Evolutionary conservation across 53 echinoderm and acorn worm species (phyloP).

Genomic region (Hippasteria phrygiana): DNA sequence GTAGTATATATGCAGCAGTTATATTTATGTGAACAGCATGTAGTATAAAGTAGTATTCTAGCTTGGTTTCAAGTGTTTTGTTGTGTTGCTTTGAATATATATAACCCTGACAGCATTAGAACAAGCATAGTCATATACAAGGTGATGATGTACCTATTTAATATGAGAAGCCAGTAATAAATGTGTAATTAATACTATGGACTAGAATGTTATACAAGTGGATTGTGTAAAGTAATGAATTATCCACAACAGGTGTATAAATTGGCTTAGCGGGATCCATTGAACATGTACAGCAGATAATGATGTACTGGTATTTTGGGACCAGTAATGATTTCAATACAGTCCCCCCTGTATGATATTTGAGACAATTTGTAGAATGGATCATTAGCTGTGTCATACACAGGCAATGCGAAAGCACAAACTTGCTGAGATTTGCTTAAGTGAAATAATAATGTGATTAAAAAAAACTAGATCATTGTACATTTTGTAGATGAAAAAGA

Average conservation of each 20-base stretch:
- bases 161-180: background rate
- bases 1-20: background rate
- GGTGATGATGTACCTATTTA: background rate
- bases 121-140: background rate
- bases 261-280: conserved; percentile 28
- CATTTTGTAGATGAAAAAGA: conserved; percentile 65
- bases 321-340: conserved; percentile 32
- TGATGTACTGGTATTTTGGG: conserved; percentile 57
- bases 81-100: conserved; percentile 4
- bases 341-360: conserved; percentile 52
- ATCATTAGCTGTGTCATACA: conserved; percentile 41
- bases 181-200: no score
- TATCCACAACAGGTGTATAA: conserved; percentile 43
- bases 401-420: background rate
- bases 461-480: conserved; percentile 61
- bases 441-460: conserved; percentile 48
- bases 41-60: background rate
- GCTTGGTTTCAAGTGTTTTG: background rate
- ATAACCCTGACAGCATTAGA: conserved; percentile 6
- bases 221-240: conserved; percentile 47
- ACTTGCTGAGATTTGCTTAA: conserved; percentile 26
- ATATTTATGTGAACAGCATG: background rate
- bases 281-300: conserved; percentile 39
- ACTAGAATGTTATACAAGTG: background rate
- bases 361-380: conserved; percentile 26